A percentile compares a stretch with the other conserved stretches of the same genome.
Evolutionary conservation across 2,888 invertebrate genomes (phyloP).

Genomic region (Rhyacophila evoluta): DNA sequence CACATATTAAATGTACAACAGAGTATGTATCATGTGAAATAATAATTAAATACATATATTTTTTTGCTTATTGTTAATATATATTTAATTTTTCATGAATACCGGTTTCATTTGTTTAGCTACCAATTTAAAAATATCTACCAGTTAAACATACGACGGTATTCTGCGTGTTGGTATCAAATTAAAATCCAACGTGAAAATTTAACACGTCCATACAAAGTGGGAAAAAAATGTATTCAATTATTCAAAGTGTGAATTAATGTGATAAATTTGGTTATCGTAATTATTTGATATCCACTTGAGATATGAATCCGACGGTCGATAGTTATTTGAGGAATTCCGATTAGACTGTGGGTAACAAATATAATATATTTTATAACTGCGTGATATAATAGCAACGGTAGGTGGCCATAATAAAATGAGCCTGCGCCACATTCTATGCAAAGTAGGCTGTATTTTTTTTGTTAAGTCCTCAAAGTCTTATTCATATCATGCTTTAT

Average conservation of each 20-base stretch:
- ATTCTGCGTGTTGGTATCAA: background rate
- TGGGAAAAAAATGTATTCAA: background rate
- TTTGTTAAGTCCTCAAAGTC: background rate
- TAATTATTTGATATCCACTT: background rate
- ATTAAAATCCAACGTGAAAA: background rate
- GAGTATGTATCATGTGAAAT: too few relatives aligned
- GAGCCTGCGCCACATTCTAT: background rate
- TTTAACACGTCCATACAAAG: background rate
- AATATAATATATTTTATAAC: background rate
- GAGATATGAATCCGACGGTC: background rate
- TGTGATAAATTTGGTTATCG: constrained; percentile 11
- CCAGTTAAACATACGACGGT: background rate
- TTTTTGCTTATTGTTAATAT: too few relatives aligned
- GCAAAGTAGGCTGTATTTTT: background rate
- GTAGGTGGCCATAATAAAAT: constrained; percentile 11
- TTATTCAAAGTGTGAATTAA: constrained; percentile 22
- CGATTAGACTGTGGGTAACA: background rate
- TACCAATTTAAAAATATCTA: too few relatives aligned
- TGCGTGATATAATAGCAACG: constrained; percentile 9
- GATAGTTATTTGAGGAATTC: background rate
- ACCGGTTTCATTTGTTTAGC: too few relatives aligned
- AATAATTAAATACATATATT: too few relatives aligned
- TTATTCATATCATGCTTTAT: background rate
- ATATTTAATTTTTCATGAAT: too few relatives aligned
- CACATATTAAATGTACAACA: too few relatives aligned